Base-by-base conservation (phyloP, 2,113 vertebrate species). In the Lates calcarifer region DNA sequence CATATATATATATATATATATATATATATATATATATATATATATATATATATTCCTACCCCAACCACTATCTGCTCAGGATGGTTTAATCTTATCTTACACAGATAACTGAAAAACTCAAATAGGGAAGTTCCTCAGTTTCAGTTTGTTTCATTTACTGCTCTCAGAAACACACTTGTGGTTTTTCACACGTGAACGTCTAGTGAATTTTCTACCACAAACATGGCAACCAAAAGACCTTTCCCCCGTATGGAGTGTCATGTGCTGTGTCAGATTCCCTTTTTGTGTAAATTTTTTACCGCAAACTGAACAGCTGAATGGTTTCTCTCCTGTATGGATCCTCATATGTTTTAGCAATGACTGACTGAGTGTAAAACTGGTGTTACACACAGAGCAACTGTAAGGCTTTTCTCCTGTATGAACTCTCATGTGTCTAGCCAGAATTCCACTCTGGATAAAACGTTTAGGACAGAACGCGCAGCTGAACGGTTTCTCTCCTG, bases 381-480 rank as follows among this genome's bases (percentile, higher is more conserved):
- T 5, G 20, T 64, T 35, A 9, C 67, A 71, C 14, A 26, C 58
- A 1, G 67, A 41, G 67, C 77, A 79, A 22, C 6, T 31, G 67
- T 67, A 77, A 0, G 74, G 74, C n/a, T 58, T 68, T 2, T 77
- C 64, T n/a, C 64, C 64, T 6, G 75, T 79, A 3, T 72, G 77
- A n/a, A 72, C 17, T 37, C 65, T 60, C 63, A 77, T 77, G 75
- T 78, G 75, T 29, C 53, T 37, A 29, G 22, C n/a, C 53, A 77
- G 74, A 15, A 47, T 31, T 28, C 55, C 74, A 1, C 39, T 77
- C 13, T 28, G 51, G 20, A 15, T 60, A 17, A 77, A 77, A 0
- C n/a, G 22, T 63, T 31, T 77, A 0, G 45, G 15, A 17, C 77
- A 79, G 20, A 31, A 5, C 0, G 66, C 8, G 17, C 77, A 79